phyloP scores from a whole-genome alignment of 1,140 invertebrate species.

The Drosophila serrata region DNA sequence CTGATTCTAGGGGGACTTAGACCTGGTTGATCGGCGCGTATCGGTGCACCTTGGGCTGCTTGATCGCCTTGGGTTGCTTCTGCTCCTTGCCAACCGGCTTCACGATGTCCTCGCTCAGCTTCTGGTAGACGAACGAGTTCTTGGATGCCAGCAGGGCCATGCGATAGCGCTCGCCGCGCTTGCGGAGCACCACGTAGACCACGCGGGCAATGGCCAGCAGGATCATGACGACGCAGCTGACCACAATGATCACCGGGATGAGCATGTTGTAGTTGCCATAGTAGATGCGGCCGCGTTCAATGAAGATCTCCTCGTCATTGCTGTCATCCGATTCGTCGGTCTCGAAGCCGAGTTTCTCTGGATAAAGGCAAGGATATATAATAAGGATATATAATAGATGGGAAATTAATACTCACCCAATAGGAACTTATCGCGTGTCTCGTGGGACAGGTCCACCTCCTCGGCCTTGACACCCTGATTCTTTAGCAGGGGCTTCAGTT shows the following conservation, averaged over 20 bases:
- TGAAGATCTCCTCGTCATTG: constrained; percentile 85
- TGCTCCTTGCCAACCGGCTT: constrained; percentile 84
- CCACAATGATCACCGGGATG: constrained; percentile 86
- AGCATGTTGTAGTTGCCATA: constrained; percentile 85
- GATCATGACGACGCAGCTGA: constrained; percentile 85
- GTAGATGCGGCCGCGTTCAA: constrained; percentile 85
- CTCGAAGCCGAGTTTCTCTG: constrained; percentile 67
- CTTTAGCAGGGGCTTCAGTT: constrained; percentile 55
- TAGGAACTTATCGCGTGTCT: constrained; percentile 78
- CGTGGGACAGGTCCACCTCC: constrained; percentile 84
- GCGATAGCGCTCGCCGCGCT: constrained; percentile 86
- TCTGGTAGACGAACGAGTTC: constrained; percentile 87
- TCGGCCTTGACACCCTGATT: constrained; percentile 67
- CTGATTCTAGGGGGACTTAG: constrained; percentile 62
- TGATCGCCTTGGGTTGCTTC: constrained; percentile 86
- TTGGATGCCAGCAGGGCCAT: constrained; percentile 85
- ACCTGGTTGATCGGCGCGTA: constrained; percentile 86
- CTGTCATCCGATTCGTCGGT: constrained; percentile 73
- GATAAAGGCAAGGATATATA: not conserved
- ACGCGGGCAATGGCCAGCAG: constrained; percentile 86
- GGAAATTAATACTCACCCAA: constrained; percentile 54
- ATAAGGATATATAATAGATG: not conserved
- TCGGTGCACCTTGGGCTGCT: constrained; percentile 87
- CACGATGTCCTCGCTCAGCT: constrained; percentile 87
- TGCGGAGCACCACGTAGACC: constrained; percentile 85